These are phyloP conservation scores for Archilochus colubris DNA, from an alignment of 2,113 vertebrate species.

Conservation along the genomic window DNA sequence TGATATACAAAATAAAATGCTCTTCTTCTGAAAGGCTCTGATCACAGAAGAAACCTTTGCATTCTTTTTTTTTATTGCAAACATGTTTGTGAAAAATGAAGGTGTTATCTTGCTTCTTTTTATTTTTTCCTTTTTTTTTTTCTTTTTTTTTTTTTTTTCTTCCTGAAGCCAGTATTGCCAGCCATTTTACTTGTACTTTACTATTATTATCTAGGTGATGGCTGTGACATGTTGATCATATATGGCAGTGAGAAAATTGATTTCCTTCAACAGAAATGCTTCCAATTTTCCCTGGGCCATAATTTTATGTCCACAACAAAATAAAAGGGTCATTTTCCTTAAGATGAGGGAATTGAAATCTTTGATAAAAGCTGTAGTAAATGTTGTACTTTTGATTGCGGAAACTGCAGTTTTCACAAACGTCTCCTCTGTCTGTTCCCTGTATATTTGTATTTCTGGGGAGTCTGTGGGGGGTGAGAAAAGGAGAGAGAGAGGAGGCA, in stretches of 20 bases:
- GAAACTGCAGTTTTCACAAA: slow-evolving; percentile 81
- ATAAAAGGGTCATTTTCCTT: slow-evolving; percentile 98
- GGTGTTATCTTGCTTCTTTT: slow-evolving; percentile 61
- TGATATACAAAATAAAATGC: slow-evolving; percentile 58
- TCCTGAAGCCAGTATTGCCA: slow-evolving; percentile 78
- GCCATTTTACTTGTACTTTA: slow-evolving; percentile 84
- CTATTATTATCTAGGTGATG: slow-evolving; percentile 88
- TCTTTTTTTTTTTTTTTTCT: slow-evolving; percentile 36
- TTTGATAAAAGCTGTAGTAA: slow-evolving; percentile 91
- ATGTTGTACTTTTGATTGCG: slow-evolving; percentile 87
- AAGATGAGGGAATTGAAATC: slow-evolving; percentile 93
- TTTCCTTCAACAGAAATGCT: slow-evolving; percentile 93
- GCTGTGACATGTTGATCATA: slow-evolving; percentile 92
- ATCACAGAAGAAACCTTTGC: slow-evolving; percentile 29
- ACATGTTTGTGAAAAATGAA: slow-evolving; percentile 13
- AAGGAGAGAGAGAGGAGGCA: neutral
- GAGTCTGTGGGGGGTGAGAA: neutral
- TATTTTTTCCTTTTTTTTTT: slow-evolving; percentile 13
- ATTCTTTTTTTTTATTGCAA: slow-evolving; percentile 48
- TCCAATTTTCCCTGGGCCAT: slow-evolving; percentile 97
- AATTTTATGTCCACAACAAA: slow-evolving; percentile 99
- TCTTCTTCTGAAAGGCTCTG: slow-evolving; percentile 34
- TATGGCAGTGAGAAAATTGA: slow-evolving; percentile 96
- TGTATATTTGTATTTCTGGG: neutral
- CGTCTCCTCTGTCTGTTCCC: slow-evolving; percentile 74